Evolutionary conservation across 2,888 invertebrate genomes (phyloP).

Genomic region (Altica lythri): DNA sequence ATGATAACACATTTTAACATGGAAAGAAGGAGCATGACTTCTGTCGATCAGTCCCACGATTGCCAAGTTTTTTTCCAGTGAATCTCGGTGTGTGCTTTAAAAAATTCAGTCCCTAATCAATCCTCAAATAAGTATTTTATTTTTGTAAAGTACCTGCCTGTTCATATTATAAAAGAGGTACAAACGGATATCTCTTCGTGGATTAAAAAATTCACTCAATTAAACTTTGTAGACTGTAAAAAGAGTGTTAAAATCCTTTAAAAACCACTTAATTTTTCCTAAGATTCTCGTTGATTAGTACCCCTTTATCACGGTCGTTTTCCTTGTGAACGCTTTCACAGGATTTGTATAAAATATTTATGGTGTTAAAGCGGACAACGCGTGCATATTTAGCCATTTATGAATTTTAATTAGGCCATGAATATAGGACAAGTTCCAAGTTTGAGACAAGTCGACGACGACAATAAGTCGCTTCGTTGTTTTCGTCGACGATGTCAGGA

Average conservation of each 20-base stretch:
- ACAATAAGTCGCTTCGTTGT: constrained; percentile 1
- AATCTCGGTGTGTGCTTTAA: too few relatives aligned
- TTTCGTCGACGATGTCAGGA: constrained; percentile 4
- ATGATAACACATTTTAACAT: too few relatives aligned
- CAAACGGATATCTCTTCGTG: not conserved
- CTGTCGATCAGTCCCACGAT: too few relatives aligned
- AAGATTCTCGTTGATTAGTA: constrained; percentile 13
- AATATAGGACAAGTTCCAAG: constrained; percentile 27
- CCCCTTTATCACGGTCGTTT: constrained; percentile 16
- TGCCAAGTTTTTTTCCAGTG: too few relatives aligned
- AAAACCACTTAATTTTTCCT: constrained; percentile 11
- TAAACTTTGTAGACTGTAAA: constrained; percentile 12
- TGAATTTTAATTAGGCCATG: constrained; percentile 31
- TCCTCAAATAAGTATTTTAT: too few relatives aligned
- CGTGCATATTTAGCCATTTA: constrained; percentile 27
- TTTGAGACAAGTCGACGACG: constrained; percentile 9
- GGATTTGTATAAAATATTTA: constrained; percentile 29
- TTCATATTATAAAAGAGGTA: too few relatives aligned
- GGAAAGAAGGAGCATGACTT: too few relatives aligned
- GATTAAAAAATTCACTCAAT: constrained; percentile 3
- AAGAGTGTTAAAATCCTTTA: constrained; percentile 2
- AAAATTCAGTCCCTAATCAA: too few relatives aligned
- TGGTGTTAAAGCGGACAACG: constrained; percentile 19
- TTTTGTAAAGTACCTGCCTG: too few relatives aligned
- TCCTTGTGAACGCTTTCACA: constrained; percentile 5